Evolutionary conservation across 1,140 invertebrate genomes (phyloP), one percentile per base, ranked within the genome.

Genomic region (Bombus confusus): DNA sequence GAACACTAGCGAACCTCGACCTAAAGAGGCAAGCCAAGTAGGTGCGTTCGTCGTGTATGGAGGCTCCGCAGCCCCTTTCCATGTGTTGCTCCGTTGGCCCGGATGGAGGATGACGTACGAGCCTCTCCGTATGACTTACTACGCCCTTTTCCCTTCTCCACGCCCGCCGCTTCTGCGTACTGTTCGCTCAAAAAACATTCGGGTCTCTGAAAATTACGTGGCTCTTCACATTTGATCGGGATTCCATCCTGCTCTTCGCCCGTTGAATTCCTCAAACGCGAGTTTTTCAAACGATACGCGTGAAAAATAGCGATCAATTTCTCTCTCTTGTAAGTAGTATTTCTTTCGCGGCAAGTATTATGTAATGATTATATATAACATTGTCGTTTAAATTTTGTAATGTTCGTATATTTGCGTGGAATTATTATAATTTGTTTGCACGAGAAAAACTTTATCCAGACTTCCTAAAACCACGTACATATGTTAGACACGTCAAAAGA

Each of bases 121-220:
- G 93, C 93, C 89, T 91, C 91, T 92, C 91, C 91, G 91, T 93
- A 94, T 94, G 93, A 94, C 93, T 94, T 94, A 94, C 93, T 94
- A 94, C 94, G 93, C 93, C 94, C 93, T 94, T 94, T 94, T 94
- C 93, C 94, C 94, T 93, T 94, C 94, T 93, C 93, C 93, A 94
- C 92, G 92, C 90, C 83, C 91, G 90, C 90, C 91, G 86, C 89
- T 91, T 80, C 91, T 90, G 83, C 89, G 85, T 95, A 95, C 91
- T 93, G 90, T 80, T 89, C 94, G 91, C 92, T 91, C 94, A 83
- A 92, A 95, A 95, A 95, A 95, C 95, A 95, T 95, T 83, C 75
- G 91, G 83, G 78, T 15, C 84, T 64, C 74, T 31, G 75, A 77
- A 86, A 89, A 83, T 86, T 88, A 83, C 77, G 37, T 64, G 39